Conservation (phyloP, 2,797 vertebrate genomes). For the Chelon labrosus region DNA sequence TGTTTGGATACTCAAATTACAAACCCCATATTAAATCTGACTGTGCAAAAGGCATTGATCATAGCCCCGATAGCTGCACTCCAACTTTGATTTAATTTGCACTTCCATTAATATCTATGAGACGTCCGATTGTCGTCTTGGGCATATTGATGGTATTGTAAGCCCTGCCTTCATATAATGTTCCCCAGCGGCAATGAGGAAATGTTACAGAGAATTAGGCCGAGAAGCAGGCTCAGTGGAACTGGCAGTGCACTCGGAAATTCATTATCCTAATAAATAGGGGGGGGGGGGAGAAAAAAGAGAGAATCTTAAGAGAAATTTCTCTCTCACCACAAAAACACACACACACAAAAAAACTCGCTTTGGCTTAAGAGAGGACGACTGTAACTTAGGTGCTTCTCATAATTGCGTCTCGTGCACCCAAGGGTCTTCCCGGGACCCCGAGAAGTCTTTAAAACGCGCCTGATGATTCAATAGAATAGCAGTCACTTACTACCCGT, state of each 20-base stretch:
- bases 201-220: slow-evolving; percentile 86
- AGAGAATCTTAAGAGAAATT: slow-evolving; percentile 79
- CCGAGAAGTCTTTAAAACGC: slow-evolving; percentile 59
- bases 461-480: slow-evolving; percentile 67
- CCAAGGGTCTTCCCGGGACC: slow-evolving; percentile 59
- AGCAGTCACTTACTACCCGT: slow-evolving; percentile 56
- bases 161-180: slow-evolving; percentile 85
- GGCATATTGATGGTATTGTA: slow-evolving; percentile 87
- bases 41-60: slow-evolving; percentile 86
- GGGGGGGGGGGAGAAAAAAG: slow-evolving; percentile 51
- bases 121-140: slow-evolving; percentile 85
- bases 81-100: slow-evolving; percentile 88
- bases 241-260: slow-evolving; percentile 82
- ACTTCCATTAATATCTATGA: slow-evolving; percentile 88
- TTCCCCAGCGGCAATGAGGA: slow-evolving; percentile 84
- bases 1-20: slow-evolving; percentile 87
- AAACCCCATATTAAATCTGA: slow-evolving; percentile 85
- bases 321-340: slow-evolving; percentile 63
- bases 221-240: slow-evolving; percentile 80
- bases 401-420: slow-evolving; percentile 56
- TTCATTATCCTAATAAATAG: slow-evolving; percentile 88
- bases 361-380: slow-evolving; percentile 58
- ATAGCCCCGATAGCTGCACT: slow-evolving; percentile 83
- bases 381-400: slow-evolving; percentile 55
- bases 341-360: slow-evolving; percentile 41